Evolutionary conservation across 2,113 vertebrate genomes (phyloP), one percentile per base, ranked within the genome.

Genomic region (Chlamydotis undulata): DNA sequence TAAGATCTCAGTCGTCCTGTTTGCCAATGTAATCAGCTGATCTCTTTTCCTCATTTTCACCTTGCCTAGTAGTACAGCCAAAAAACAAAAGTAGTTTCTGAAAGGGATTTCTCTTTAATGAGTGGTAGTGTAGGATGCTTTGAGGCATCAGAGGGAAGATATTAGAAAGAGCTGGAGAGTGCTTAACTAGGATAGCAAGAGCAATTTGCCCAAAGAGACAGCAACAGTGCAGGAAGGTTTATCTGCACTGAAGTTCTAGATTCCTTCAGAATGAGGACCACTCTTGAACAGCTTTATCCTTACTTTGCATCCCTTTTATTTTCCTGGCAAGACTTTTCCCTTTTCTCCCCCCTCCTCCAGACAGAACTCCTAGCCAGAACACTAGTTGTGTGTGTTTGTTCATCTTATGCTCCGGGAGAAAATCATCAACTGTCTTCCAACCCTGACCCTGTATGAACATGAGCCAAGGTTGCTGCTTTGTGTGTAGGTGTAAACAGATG

Each of bases 401-500:
- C 73, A 52, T 79, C 49, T 85, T 57, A 28, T 23, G 10, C 26
- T 75, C 35, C 13, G 6, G 49, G 52, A 96, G 69, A 87, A 96
- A 87, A 83, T 53, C 11, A 55, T 81, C 41, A 82, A 14, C 69
- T 82, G 2, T 24, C 74, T 94, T 94, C 65, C 61, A n/a, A 82
- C 5, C 25, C 60, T 74, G 68, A 81, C 56, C 31, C 31, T 57
- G 7, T 26, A 35, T 6, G 28, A 93, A 56, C 53, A 29, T 12
- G 4, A 94, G 78, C 87, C 91, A 94, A 94, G 57, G 50, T 19
- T 90, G 39, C 49, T 82, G 45, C n/a, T 94, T 76, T 93, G 21
- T 85, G 68, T 24, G 50, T 94, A 65, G 78, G 57, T 91, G 87
- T 95, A 87, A 95, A 71, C 74, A 96, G 94, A 94, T 79, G 89